Conservation (phyloP, 2,113 vertebrate species). For the Entomyzon cyanotis region DNA sequence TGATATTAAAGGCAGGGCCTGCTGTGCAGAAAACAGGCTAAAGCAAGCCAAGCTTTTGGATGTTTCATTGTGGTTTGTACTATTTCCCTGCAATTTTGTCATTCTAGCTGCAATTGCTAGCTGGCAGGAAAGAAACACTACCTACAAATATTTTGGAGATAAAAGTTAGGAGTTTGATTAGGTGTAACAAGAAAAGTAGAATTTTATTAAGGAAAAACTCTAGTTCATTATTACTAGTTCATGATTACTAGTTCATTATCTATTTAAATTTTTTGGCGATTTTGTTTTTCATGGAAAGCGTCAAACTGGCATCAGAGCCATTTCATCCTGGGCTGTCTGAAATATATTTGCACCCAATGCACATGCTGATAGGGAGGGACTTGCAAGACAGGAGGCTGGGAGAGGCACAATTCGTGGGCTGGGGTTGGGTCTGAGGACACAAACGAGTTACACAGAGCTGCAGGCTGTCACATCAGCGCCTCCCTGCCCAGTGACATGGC, state of each 20-base stretch:
- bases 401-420: neutral
- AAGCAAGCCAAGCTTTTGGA: slow-evolving; percentile 32
- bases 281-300: neutral
- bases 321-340: neutral
- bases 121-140: neutral
- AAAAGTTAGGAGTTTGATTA: neutral
- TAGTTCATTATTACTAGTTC: too few relatives aligned
- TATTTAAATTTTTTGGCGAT: neutral
- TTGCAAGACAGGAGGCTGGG: neutral
- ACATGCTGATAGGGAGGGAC: rapidly evolving
- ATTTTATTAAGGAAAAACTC: neutral
- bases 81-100: neutral
- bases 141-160: neutral
- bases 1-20: slow-evolving; percentile 55
- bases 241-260: neutral
- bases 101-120: neutral
- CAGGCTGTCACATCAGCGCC: rapidly evolving
- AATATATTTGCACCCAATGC: neutral
- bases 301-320: neutral
- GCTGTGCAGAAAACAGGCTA: slow-evolving; percentile 64
- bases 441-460: neutral
- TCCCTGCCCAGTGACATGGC: rapidly evolving
- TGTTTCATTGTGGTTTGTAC: slow-evolving; percentile 3
- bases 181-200: neutral
- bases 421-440: rapidly evolving